phyloP scores from a whole-genome alignment of 2,797 vertebrate genomes.

The Sternarchorhynchus goeldii region DNA sequence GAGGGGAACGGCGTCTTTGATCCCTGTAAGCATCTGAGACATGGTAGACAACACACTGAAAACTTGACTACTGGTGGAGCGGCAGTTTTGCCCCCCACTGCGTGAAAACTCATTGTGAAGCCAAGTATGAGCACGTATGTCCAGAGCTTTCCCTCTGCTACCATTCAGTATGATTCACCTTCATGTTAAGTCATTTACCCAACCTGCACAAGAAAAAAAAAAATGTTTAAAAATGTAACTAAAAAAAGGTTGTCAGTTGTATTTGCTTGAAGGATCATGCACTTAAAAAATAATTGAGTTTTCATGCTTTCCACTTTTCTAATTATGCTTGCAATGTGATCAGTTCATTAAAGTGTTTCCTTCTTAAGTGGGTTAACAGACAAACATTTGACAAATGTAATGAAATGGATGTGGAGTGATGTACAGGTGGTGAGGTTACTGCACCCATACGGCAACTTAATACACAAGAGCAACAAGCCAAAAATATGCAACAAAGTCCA shows the following conservation, averaged over 20 bases:
- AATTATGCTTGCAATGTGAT: conserved; percentile 58
- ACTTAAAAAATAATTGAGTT: conserved; percentile 53
- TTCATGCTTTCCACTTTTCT: conserved; percentile 39
- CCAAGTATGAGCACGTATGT: no score
- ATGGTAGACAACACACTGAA: not conserved
- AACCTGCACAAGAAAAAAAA: not conserved
- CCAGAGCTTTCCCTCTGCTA: no score
- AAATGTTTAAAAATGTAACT: no score
- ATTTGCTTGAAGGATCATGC: conserved; percentile 55
- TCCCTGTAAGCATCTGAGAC: conserved; percentile 82
- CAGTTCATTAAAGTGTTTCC: conserved; percentile 46
- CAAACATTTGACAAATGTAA: conserved; percentile 43
- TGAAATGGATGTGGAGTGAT: conserved; percentile 41
- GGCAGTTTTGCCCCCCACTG: no score
- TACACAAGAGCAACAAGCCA: conserved; percentile 56
- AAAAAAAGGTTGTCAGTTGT: conserved; percentile 1
- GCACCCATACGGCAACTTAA: conserved; percentile 48
- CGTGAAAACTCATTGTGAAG: not conserved
- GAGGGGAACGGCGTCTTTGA: conserved; percentile 79
- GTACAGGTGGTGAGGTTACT: conserved; percentile 32
- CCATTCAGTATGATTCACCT: no score
- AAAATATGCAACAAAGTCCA: conserved; percentile 39
- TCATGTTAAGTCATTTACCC: not conserved
- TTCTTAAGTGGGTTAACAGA: conserved; percentile 34
- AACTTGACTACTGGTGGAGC: not conserved